Evolutionary conservation across 2,113 vertebrate species (phyloP), one percentile per base, ranked within the genome.

Genomic region (Tretioscincus oriximinensis): DNA sequence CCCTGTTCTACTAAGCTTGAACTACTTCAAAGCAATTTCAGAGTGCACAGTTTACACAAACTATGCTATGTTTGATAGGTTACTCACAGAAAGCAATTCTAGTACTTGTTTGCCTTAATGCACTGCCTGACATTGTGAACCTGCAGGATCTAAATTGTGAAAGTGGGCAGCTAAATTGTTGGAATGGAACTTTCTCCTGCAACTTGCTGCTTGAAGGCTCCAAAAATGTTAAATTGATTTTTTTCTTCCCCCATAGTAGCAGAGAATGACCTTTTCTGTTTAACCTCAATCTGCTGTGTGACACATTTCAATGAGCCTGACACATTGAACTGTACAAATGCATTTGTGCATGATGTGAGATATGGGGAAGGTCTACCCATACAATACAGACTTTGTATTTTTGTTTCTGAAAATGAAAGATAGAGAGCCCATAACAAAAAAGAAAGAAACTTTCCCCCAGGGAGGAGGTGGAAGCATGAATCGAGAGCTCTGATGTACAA

Each of bases 291-390:
- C 29, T 65, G 35, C 45, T 71, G 76, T 85, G 74, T 79, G 67
- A 64, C n/a, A 72, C 71, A 26, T 26, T 65, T 9, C 21, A 70
- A 78, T 78, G 58, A 72, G 18, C 24, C 14, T 35, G 49, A n/a
- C 20, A 83, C 29, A 63, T 0, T 24, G 47, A 78, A 47, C 11
- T 67, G 74, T 73, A 78, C 45, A 65, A 78, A 54, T n/a, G 28
- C 49, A 76, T 78, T 80, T 89, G 29, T 68, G 31, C 49, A 24
- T 78, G 22, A 77, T 24, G 1, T 71, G 68, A 74, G 47, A 47
- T 29, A 2, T 8, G 68, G 71, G 71, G 80, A 47, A 72, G 69
- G 10, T 29, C 41, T 88, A 51, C 73, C 22, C 21, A 41, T 61
- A 4, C 29, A 60, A 73, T 16, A 82, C 35, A 63, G 75, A 81